Percentiles rank a stretch among this genome's conserved stretches.
phyloP scores from a whole-genome alignment of 2,113 vertebrate species.

The Strix uralensis region DNA sequence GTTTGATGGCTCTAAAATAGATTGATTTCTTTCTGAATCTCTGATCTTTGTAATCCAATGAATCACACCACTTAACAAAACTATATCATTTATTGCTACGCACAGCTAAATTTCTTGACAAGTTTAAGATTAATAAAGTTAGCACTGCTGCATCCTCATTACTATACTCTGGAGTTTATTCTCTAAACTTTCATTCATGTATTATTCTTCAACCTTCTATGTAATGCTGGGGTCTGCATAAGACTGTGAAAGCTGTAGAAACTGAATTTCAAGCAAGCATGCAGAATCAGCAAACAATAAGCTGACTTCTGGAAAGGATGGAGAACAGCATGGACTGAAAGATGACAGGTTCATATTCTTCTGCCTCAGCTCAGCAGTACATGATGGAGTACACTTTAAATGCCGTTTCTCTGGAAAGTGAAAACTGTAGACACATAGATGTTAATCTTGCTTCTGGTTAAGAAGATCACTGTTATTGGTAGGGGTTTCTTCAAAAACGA shows the following conservation, averaged over 20 bases:
- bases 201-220: neutral
- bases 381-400: neutral
- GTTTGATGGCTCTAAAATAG: neutral
- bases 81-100: neutral
- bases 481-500: neutral
- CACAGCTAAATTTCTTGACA: conserved; percentile 2
- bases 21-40: neutral
- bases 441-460: neutral
- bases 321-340: neutral
- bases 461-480: neutral
- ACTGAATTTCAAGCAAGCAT: neutral
- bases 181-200: neutral
- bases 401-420: neutral
- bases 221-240: neutral
- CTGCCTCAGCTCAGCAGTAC: neutral
- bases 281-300: neutral
- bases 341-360: neutral
- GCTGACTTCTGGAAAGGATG: neutral
- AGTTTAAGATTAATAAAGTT: neutral
- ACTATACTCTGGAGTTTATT: neutral
- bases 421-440: neutral
- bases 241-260: neutral
- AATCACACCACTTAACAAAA: neutral
- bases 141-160: neutral
- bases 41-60: neutral